Evolutionary conservation across 2,888 invertebrate species (phyloP).

Genomic region (Xylocampa areola): DNA sequence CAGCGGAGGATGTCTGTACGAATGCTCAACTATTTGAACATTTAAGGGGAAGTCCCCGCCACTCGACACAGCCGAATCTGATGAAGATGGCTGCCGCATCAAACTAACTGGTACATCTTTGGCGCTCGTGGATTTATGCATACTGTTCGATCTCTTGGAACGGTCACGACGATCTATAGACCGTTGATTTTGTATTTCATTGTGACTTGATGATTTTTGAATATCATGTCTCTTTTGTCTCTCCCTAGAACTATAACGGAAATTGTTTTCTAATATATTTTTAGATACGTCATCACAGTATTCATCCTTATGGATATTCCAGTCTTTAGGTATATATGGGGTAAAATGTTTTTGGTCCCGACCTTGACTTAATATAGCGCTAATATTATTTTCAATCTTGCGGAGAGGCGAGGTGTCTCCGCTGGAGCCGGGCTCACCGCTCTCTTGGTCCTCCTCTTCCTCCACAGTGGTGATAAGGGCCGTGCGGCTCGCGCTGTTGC

Average conservation of each 20-base stretch:
- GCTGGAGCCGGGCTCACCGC: constrained; percentile 90
- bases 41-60: constrained; percentile 90
- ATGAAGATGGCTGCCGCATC: constrained; percentile 87
- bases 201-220: constrained; percentile 91
- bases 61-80: constrained; percentile 87
- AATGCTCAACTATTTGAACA: constrained; percentile 92
- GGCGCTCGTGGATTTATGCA: constrained; percentile 93
- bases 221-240: constrained; percentile 89
- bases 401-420: constrained; percentile 92
- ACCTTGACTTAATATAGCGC: constrained; percentile 91
- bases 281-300: constrained; percentile 89
- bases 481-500: constrained; percentile 87
- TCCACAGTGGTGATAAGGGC: constrained; percentile 93
- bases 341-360: constrained; percentile 89
- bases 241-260: constrained; percentile 88
- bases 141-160: constrained; percentile 90
- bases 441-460: constrained; percentile 92
- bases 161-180: constrained; percentile 87
- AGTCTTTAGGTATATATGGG: constrained; percentile 89
- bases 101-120: constrained; percentile 92
- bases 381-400: constrained; percentile 93
- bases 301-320: constrained; percentile 90
- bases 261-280: constrained; percentile 87
- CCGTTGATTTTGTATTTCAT: constrained; percentile 89
- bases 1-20: constrained; percentile 82